Base-by-base conservation (phyloP, 2,113 vertebrate genomes). In the Saccopteryx bilineata region DNA sequence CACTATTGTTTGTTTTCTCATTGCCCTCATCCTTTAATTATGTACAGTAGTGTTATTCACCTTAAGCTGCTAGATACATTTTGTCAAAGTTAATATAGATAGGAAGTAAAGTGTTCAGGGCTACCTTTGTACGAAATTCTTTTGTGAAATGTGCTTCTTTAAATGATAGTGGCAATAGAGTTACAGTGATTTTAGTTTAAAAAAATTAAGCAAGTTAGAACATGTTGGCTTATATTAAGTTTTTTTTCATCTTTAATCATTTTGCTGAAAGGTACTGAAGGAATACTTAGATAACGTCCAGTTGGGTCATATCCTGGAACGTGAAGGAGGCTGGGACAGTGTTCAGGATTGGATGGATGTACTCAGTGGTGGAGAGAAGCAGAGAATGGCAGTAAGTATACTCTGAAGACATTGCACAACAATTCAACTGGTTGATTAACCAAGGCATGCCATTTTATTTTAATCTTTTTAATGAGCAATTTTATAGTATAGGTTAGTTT, bases 341-440 rank as follows among this genome's bases (percentile, higher is more conserved):
- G 98, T 99, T 97, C 99, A 99, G 98, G 99, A 99, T 74, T 99
- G 99, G 99, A 99, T 99, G 99, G 99, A 99, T 87, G 99, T 99
- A 1, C 99, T 99, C 97, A 99, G 99, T 76, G 99, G 99, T 95
- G 99, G 99, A 98, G 99, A 99, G 68, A 99, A 99, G 96, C 99
- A 99, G 97, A 99, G 99, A 96, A 99, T 99, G 99, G 99, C 99
- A 18, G 99, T 99, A 98, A 98, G 99, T 97, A 19, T 95, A 33
- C 72, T 89, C 60, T 58, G 33, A 95, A 96, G 28, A 90, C 23
- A 46, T 66, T 84, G 48, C 10, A 14, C 2, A 10, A 19, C 33
- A 39, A 18, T n/a, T 15, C 26, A 94, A 7, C 61, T 66, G 19
- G 58, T 78, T 82, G 75, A 24, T 86, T 78, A 79, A 75, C 87